Evolutionary conservation across 2,888 invertebrate genomes (phyloP).

Genomic region (Dorcus hopei): DNA sequence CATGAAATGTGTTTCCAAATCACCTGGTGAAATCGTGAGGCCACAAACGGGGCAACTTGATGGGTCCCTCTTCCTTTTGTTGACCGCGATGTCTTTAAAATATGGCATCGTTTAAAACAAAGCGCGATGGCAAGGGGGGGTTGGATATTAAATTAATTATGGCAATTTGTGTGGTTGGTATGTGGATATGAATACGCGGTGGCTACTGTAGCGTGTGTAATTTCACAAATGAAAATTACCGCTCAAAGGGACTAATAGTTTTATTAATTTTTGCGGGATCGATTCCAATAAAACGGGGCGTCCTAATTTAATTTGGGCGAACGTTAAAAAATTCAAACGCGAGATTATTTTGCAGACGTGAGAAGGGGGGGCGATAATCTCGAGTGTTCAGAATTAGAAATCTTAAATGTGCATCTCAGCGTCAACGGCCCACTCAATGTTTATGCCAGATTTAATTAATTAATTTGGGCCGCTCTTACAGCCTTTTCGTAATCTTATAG

Average conservation of each 20-base stretch:
- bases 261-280: background rate
- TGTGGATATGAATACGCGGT: constrained; percentile 22
- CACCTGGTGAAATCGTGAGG: constrained; percentile 62
- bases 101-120: background rate
- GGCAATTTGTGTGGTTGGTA: constrained; percentile 24
- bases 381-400: constrained; percentile 30
- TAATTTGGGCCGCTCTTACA: constrained; percentile 48
- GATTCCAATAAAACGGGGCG: background rate
- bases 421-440: constrained; percentile 43
- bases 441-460: constrained; percentile 52
- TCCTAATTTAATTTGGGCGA: background rate
- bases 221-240: constrained; percentile 5
- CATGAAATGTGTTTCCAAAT: constrained; percentile 66
- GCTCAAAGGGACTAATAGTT: constrained; percentile 8
- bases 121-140: background rate
- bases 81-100: constrained; percentile 15
- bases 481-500: constrained; percentile 49
- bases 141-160: constrained; percentile 24
- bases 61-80: constrained; percentile 46
- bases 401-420: constrained; percentile 29
- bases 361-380: constrained; percentile 8
- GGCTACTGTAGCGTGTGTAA: constrained; percentile 6
- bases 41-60: constrained; percentile 68
- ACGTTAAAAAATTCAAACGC: background rate
- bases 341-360: constrained; percentile 4